These are phyloP conservation scores for Enteromius fasciolatus DNA, from an alignment of 2,797 vertebrate species.

Conservation along the genomic window DNA sequence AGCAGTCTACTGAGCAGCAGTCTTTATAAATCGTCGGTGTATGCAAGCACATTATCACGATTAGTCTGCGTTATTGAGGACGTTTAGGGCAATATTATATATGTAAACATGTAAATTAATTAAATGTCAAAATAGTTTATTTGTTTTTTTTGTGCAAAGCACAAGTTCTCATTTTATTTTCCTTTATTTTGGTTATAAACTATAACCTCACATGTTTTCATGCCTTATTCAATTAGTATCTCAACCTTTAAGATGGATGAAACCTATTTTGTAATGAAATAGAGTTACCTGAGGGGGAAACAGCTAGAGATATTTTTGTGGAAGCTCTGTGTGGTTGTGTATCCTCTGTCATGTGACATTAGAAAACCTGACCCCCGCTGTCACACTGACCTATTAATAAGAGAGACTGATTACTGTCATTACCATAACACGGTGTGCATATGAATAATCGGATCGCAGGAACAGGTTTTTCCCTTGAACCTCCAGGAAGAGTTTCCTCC, in stretches of 20 bases:
- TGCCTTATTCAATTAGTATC: neutral
- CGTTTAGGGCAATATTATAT: neutral
- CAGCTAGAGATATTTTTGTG: constrained; percentile 1
- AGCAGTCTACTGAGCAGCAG: no score
- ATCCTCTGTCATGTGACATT: constrained; percentile 35
- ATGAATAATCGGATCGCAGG: neutral
- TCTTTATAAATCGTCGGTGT: no score
- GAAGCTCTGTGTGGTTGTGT: constrained; percentile 15
- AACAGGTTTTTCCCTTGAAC: neutral
- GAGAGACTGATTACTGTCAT: constrained; percentile 16
- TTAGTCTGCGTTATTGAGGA: no score
- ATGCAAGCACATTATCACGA: no score
- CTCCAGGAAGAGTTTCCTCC: constrained; percentile 5
- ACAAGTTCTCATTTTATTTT: neutral
- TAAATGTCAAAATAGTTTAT: no score
- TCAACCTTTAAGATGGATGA: neutral
- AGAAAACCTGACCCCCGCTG: constrained; percentile 6
- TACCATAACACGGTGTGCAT: constrained; percentile 26
- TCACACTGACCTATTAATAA: constrained; percentile 43
- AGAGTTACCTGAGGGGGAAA: neutral
- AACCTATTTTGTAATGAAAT: neutral
- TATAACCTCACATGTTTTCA: neutral
- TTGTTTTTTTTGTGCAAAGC: neutral
- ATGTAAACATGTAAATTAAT: neutral
- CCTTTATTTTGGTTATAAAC: neutral